Conservation (phyloP, 1,140 invertebrate genomes). For the Hylaeus anthracinus region DNA sequence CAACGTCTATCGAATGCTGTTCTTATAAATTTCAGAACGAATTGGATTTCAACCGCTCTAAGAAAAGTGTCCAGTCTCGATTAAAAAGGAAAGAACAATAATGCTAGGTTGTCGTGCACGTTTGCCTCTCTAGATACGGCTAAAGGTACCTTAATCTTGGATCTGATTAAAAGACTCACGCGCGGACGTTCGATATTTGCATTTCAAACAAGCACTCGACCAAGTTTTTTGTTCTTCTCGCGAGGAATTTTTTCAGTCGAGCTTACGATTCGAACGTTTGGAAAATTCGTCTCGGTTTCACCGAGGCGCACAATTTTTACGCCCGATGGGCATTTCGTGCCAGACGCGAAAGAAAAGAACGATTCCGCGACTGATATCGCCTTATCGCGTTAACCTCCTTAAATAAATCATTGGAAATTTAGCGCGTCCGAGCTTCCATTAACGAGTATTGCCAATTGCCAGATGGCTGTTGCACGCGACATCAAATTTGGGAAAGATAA, state of each 20-base stretch:
- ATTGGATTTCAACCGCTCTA: background rate
- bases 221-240: no score
- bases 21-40: background rate
- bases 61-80: no score
- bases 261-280: background rate
- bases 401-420: constrained; percentile 41
- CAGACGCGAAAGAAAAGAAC: constrained; percentile 30
- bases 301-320: constrained; percentile 18
- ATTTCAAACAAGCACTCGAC: constrained; percentile 12
- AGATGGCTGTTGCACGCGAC: constrained; percentile 5
- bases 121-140: no score
- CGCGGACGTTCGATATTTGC: background rate
- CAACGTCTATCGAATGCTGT: background rate
- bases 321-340: constrained; percentile 32
- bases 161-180: background rate
- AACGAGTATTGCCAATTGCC: background rate
- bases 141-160: constrained; percentile 6
- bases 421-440: constrained; percentile 11
- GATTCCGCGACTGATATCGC: constrained; percentile 35
- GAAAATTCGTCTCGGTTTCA: background rate
- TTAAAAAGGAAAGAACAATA: no score
- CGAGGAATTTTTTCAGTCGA: background rate
- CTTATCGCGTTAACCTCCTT: constrained; percentile 44
- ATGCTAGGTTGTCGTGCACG: no score
- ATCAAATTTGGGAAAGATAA: background rate